Conservation (phyloP, 23 tunicate species). For the Halocynthia aurantium region DNA sequence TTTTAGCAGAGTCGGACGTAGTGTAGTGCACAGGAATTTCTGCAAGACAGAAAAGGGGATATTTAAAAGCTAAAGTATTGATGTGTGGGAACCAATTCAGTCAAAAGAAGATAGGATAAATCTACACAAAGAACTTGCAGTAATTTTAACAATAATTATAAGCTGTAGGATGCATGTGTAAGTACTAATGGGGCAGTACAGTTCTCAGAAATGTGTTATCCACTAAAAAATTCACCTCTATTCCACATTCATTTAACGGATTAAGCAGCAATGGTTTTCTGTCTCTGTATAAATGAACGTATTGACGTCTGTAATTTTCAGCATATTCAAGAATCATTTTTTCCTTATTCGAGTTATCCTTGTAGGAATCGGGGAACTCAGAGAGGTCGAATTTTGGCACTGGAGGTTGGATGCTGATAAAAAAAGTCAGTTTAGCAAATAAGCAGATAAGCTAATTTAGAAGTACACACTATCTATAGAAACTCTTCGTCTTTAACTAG, state of each 20-base stretch:
- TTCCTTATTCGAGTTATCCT: constrained; percentile 88
- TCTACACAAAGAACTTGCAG: too few species aligned
- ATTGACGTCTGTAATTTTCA: constrained; percentile 90
- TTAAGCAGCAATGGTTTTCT: constrained; percentile 84
- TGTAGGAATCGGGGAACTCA: constrained; percentile 76
- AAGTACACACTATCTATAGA: too few species aligned
- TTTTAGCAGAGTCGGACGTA: constrained; percentile 67
- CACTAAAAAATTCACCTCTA: constrained; percentile 39
- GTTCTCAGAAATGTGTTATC: not conserved
- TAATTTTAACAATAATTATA: not conserved
- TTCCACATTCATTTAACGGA: constrained; percentile 91
- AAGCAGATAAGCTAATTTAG: not conserved
- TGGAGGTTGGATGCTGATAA: not conserved
- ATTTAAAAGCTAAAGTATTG: not conserved
- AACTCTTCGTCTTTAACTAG: too few species aligned
- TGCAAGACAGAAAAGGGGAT: constrained; percentile 8
- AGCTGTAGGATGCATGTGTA: not conserved
- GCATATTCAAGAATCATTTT: constrained; percentile 72
- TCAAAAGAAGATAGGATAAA: too few species aligned
- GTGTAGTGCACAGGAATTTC: constrained; percentile 93
- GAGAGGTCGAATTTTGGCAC: constrained; percentile 12
- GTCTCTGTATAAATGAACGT: constrained; percentile 82
- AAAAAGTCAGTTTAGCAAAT: not conserved
- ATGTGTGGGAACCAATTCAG: not conserved
- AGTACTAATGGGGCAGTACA: not conserved